Percentiles rank a stretch among this genome's conserved stretches.
Conservation (phyloP, 37 sponge, comb jelly and placozoan species). For the Eunapius fragilis region DNA sequence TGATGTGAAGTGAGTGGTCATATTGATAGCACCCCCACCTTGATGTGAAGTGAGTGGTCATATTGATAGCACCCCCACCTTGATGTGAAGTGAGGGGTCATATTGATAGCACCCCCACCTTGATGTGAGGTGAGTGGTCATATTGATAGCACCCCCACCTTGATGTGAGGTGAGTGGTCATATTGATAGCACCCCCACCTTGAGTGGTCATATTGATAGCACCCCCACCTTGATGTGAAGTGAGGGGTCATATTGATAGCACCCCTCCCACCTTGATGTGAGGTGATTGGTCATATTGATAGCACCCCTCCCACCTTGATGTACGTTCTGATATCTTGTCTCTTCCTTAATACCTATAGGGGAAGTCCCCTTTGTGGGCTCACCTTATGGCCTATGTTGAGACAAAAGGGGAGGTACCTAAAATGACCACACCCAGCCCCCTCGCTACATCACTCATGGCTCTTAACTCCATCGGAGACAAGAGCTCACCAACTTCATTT, state of each 20-base stretch:
- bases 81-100: not conserved
- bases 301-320: not conserved
- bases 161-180: not conserved
- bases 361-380: constrained; percentile 78
- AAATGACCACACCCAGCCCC: not conserved
- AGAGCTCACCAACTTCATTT: constrained; percentile 38
- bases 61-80: not conserved
- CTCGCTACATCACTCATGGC: constrained; percentile 28
- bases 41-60: constrained; percentile 35
- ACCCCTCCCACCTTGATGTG: not conserved
- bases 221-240: constrained; percentile 12
- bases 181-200: too few relatives aligned
- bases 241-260: not conserved
- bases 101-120: too few relatives aligned
- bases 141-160: not conserved
- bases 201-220: not conserved
- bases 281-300: constrained; percentile 22
- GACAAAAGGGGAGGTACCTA: constrained; percentile 9
- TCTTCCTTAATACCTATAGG: constrained; percentile 17
- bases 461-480: constrained; percentile 27
- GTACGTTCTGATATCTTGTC: not conserved
- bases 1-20: constrained; percentile 35
- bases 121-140: constrained; percentile 45
- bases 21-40: not conserved
- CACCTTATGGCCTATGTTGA: constrained; percentile 81